Evolutionary conservation across 1,140 invertebrate species (phyloP).

Genomic region (Musca vetustissima): DNA sequence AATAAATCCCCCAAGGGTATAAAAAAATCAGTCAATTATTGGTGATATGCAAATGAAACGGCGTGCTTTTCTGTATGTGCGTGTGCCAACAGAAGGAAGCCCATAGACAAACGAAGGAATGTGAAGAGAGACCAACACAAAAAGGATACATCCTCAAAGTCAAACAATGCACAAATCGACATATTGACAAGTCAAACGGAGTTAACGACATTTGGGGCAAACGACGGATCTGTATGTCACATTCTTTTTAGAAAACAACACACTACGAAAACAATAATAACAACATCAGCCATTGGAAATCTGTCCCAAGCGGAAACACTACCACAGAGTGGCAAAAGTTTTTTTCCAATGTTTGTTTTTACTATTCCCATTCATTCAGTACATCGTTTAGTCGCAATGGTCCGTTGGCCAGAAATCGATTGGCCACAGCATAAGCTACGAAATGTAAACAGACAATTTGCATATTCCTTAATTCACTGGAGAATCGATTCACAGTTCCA

Average conservation of each 20-base stretch:
- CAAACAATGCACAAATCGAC: constrained; percentile 41
- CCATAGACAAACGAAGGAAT: neutral
- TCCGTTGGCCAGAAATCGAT: too few relatives aligned
- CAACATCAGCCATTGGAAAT: neutral
- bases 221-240: neutral
- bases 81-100: neutral
- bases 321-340: too few relatives aligned
- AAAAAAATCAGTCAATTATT: constrained; percentile 1
- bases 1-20: too few relatives aligned
- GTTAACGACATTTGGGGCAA: constrained; percentile 39
- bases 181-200: constrained; percentile 54
- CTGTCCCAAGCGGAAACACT: too few relatives aligned
- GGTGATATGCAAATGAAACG: constrained; percentile 7
- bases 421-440: too few relatives aligned
- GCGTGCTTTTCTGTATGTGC: neutral
- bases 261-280: neutral
- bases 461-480: constrained; percentile 14
- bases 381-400: too few relatives aligned
- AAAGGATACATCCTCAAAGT: neutral
- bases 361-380: too few relatives aligned
- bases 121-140: too few relatives aligned
- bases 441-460: constrained; percentile 3
- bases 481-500: neutral
- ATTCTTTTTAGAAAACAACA: neutral
- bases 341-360: too few relatives aligned